Evolutionary conservation across 2,113 vertebrate genomes (phyloP), one percentile per base, ranked within the genome.

Genomic region (Lonchura striata): DNA sequence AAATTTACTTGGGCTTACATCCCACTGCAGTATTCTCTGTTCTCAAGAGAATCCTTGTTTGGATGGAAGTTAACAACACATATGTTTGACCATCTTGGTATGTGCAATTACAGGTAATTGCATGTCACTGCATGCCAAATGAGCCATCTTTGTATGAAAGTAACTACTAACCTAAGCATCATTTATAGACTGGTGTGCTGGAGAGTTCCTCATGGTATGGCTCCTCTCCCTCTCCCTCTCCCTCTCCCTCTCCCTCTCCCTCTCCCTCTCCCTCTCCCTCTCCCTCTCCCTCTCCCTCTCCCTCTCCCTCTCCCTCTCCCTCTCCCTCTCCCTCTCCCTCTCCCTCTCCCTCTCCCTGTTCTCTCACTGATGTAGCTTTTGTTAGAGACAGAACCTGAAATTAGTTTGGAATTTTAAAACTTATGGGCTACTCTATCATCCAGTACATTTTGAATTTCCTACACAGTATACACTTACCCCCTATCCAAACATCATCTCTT

Each of bases 41-140:
- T 82, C 42, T 63, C 39, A 78, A 63, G 42, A 47, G 49, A 69
- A 57, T 63, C 19, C 30, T 33, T 74, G 18, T 63, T 57, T 87
- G n/a, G 14, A 19, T 68, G 25, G 41, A 86, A 9, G 24, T 66
- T 53, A 61, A 33, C 33, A 78, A 47, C 11, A 15, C 0, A 0
- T 44, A 15, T 31, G 8, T 78, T 50, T 66, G 70, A 28, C 42
- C 28, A 56, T 31, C 17, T 82, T 77, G 52, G 35, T 86, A 2
- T 4, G 1, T 77, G 50, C 39, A 53, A 13, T 41, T 41, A 41
- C 12, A 12, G 0, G 0, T 35, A 35, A 75, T 64, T 74, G 6
- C 7, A 1, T 71, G 33, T 39, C 63, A 19, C 31, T 77, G 25
- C 22, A n/a, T 53, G 50, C 39, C 70, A 71, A 27, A 77, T 49